A percentile compares a stretch with the other conserved stretches of the same genome.
These are phyloP conservation scores for Hydractinia symbiolongicarpus DNA, from an alignment of 30 jellyfish, hydroid and myxozoan genomes.

Conservation along the genomic window DNA sequence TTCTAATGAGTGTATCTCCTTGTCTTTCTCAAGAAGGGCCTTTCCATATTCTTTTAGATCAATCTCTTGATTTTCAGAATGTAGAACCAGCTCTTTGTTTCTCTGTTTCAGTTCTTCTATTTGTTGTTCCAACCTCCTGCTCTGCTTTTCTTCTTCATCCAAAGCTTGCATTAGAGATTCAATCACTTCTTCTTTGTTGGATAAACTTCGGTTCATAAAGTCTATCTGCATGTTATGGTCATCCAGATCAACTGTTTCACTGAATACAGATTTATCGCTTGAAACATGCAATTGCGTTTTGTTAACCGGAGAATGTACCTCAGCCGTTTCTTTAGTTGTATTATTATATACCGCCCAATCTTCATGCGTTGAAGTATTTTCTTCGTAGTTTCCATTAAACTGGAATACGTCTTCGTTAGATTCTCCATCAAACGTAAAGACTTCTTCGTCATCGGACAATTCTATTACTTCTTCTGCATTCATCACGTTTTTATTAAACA, in stretches of 20 bases:
- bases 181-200: not conserved
- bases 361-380: too few relatives aligned
- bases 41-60: not conserved
- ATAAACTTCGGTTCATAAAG: not conserved
- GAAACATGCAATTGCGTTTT: too few relatives aligned
- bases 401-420: too few relatives aligned
- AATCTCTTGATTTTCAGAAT: not conserved
- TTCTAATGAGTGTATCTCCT: not conserved
- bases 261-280: too few relatives aligned
- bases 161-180: not conserved
- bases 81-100: not conserved
- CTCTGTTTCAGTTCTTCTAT: not conserved
- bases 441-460: too few relatives aligned
- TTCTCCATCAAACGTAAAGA: too few relatives aligned
- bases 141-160: constrained; percentile 1
- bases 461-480: too few relatives aligned
- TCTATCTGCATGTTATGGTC: constrained; percentile 4
- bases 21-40: not conserved
- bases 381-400: too few relatives aligned
- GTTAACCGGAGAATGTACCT: too few relatives aligned
- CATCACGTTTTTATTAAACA: too few relatives aligned
- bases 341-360: too few relatives aligned
- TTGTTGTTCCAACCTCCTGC: not conserved
- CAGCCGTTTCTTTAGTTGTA: too few relatives aligned
- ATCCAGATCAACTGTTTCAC: not conserved